Evolutionary conservation across 2,113 vertebrate genomes (phyloP), one percentile per base, ranked within the genome.

Genomic region (Oncorhynchus kisutch): DNA sequence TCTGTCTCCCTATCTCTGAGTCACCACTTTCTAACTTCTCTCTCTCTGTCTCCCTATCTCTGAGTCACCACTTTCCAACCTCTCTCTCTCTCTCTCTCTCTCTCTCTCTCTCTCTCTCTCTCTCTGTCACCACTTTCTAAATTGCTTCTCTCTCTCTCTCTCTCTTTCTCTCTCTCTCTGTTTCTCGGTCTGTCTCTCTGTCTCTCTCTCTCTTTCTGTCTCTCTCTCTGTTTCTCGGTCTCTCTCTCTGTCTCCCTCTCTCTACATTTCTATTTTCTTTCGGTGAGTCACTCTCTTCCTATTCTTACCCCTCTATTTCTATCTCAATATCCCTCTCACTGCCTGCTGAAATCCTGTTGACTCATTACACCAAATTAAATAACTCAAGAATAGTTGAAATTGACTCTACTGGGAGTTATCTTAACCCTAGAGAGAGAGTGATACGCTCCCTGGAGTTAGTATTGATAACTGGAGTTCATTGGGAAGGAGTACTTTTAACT

Each of bases 281-380:
- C 57, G 8, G 14, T 59, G 16, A 60, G 57, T 60, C 57, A 16
- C n/a, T 27, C n/a, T n/a, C 57, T 60, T 60, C 57, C n/a, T 60
- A 16, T 60, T n/a, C 18, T 60, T 60, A n/a, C 7, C 57, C 4
- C n/a, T 60, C 57, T n/a, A 20, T 60, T n/a, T 60, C 57, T 60
- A 16, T 60, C 57, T 60, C n/a, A 16, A 60, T 34, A 5, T 45
- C 67, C 18, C 7, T 22, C 25, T 16, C 25, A 11, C 67, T 2
- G 70, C n/a, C 72, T 29, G 65, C 14, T 0, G 2, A 2, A 0
- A 64, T 25, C 45, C 16, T 1, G 1, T 27, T 76, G 65, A 81
- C n/a, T 71, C 39, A 20, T 78, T 69, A 60, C 57, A 39, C 73
- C 25, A 60, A 67, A 76, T 34, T 73, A 48, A 51, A 49, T 67